Evolutionary conservation across 2,797 vertebrate genomes (phyloP).

Genomic region (Poecilia picta): DNA sequence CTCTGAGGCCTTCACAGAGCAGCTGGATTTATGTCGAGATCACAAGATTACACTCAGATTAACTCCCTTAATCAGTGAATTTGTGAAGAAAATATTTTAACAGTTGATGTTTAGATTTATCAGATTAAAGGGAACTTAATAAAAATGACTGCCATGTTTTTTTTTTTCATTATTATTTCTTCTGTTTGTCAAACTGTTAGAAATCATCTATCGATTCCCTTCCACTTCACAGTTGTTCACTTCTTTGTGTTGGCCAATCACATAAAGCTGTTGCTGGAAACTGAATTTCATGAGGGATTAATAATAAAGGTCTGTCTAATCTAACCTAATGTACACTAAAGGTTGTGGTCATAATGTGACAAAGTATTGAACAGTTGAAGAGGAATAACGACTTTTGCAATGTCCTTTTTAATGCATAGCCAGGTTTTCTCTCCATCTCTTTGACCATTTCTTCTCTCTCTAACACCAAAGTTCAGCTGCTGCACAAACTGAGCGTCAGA

Average conservation of each 20-base stretch:
- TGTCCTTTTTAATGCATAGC: neutral
- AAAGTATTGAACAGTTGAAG: neutral
- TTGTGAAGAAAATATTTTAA: neutral
- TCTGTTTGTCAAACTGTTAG: neutral
- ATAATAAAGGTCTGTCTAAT: neutral
- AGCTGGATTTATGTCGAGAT: neutral
- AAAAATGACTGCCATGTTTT: neutral
- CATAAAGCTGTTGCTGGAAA: neutral
- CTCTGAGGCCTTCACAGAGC: neutral
- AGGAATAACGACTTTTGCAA: neutral
- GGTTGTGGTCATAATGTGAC: neutral
- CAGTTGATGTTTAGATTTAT: neutral
- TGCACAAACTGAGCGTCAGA: conserved; percentile 96
- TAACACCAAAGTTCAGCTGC: conserved; percentile 88
- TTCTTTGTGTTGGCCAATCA: neutral
- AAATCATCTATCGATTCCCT: neutral
- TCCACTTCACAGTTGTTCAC: neutral
- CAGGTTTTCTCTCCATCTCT: neutral
- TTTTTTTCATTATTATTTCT: neutral
- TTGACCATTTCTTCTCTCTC: neutral
- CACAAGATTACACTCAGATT: neutral
- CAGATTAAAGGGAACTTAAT: neutral
- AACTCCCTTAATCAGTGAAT: neutral
- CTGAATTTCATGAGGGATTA: neutral
- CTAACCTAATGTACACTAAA: neutral